Conservation (phyloP, 2,113 vertebrate genomes). For the Corythoichthys haematopterus region DNA sequence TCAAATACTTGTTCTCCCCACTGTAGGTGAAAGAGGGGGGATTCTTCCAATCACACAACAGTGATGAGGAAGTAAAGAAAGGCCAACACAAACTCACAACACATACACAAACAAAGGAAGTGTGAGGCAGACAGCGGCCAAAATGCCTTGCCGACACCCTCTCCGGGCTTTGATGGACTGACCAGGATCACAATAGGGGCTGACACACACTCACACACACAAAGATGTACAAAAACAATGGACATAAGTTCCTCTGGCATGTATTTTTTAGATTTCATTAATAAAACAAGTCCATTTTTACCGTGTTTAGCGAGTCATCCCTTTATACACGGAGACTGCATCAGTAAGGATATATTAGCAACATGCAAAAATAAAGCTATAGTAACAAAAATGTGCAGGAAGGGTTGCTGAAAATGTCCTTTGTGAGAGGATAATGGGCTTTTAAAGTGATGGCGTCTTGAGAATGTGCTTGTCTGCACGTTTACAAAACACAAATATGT, state of each 20-base stretch:
- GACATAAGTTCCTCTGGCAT: slow-evolving; percentile 6
- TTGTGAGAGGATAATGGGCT: slow-evolving; percentile 4
- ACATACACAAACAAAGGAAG: slow-evolving; percentile 65
- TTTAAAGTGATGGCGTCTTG: slow-evolving; percentile 5
- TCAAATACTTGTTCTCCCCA: too few relatives aligned
- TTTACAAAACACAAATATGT: slow-evolving; percentile 4
- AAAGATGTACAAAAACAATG: slow-evolving; percentile 48
- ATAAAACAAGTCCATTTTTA: background rate
- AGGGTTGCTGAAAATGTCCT: slow-evolving; percentile 3
- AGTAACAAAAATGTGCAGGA: background rate
- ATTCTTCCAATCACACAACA: slow-evolving; percentile 48
- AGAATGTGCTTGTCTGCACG: slow-evolving; percentile 6
- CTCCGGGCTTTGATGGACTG: slow-evolving; percentile 61
- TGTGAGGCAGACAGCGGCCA: slow-evolving; percentile 57
- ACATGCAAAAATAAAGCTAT: slow-evolving; percentile 7
- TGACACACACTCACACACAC: slow-evolving; percentile 43
- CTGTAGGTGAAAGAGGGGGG: slow-evolving; percentile 21
- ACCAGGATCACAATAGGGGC: slow-evolving; percentile 55
- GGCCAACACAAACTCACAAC: slow-evolving; percentile 39
- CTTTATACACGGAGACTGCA: slow-evolving; percentile 1
- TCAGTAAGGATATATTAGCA: slow-evolving; percentile 1
- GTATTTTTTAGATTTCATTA: slow-evolving; percentile 17
- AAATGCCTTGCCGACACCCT: slow-evolving; percentile 57
- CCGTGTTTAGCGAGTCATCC: background rate
- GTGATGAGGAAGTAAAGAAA: slow-evolving; percentile 54